These are phyloP conservation scores for Xerus inauris DNA, from an alignment of 2,113 vertebrate genomes.

Conservation along the genomic window DNA sequence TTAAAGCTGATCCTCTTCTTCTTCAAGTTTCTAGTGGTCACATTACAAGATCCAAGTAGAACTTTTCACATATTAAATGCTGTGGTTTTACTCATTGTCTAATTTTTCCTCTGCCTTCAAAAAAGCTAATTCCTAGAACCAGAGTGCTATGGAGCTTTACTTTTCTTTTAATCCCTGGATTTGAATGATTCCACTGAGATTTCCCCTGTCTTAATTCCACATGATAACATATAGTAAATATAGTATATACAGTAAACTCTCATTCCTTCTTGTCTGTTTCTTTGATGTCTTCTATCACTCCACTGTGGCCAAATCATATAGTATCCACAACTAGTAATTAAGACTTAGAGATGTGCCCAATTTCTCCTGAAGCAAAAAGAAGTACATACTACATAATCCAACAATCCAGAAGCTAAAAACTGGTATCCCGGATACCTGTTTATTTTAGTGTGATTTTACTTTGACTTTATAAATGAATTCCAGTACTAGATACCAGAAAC, in stretches of 20 bases:
- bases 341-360: neutral
- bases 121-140: neutral
- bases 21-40: neutral
- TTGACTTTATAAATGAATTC: constrained; percentile 21
- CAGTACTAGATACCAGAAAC: neutral
- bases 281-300: neutral
- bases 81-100: neutral
- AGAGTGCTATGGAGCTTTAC: neutral
- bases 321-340: neutral
- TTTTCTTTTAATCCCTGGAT: constrained; percentile 4
- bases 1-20: neutral
- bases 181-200: neutral
- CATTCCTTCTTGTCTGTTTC: neutral
- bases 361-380: neutral
- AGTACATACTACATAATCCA: neutral
- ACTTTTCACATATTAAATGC: neutral
- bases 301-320: neutral
- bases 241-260: neutral
- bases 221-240: too few species aligned
- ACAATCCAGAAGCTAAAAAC: constrained; percentile 16
- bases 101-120: neutral
- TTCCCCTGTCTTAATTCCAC: neutral
- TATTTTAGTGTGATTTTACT: neutral
- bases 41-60: neutral
- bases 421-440: neutral